phyloP scores from a whole-genome alignment of 1,140 invertebrate genomes.

The Cydia fagiglandana region DNA sequence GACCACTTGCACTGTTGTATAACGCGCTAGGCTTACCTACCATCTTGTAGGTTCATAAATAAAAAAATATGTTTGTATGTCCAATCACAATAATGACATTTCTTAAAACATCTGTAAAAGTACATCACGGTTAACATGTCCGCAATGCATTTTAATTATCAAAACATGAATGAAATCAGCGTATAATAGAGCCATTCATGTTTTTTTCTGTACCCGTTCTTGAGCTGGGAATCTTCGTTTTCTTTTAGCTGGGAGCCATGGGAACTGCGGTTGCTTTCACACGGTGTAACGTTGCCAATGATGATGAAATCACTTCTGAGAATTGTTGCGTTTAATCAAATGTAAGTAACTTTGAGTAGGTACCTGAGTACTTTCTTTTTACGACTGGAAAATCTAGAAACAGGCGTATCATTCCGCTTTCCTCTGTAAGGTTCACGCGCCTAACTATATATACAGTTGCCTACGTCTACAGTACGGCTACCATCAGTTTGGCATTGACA shows the following conservation, averaged over 20 bases:
- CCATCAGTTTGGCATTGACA: too few relatives aligned
- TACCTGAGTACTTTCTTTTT: background rate
- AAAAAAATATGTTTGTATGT: background rate
- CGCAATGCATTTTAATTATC: conserved; percentile 13
- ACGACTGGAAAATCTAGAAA: background rate
- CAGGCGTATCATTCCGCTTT: background rate
- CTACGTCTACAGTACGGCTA: too few relatives aligned
- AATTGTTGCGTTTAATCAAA: background rate
- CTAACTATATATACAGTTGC: too few relatives aligned
- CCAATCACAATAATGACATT: background rate
- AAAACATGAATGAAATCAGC: conserved; percentile 30
- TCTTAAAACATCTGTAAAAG: background rate
- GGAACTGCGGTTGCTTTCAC: conserved; percentile 19
- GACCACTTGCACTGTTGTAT: too few relatives aligned
- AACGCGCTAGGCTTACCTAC: too few relatives aligned
- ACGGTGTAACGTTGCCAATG: conserved; percentile 17
- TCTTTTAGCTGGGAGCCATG: conserved; percentile 20
- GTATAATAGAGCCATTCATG: conserved; percentile 23
- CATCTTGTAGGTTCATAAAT: too few relatives aligned
- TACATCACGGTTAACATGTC: background rate
- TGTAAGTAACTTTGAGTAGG: background rate
- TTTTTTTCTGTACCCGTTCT: conserved; percentile 23
- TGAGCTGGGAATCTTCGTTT: conserved; percentile 18
- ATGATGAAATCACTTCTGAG: conserved; percentile 20
- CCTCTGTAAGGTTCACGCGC: background rate